These are phyloP conservation scores for Plectropomus leopardus DNA, from an alignment of 2,113 vertebrate species.

Conservation along the genomic window DNA sequence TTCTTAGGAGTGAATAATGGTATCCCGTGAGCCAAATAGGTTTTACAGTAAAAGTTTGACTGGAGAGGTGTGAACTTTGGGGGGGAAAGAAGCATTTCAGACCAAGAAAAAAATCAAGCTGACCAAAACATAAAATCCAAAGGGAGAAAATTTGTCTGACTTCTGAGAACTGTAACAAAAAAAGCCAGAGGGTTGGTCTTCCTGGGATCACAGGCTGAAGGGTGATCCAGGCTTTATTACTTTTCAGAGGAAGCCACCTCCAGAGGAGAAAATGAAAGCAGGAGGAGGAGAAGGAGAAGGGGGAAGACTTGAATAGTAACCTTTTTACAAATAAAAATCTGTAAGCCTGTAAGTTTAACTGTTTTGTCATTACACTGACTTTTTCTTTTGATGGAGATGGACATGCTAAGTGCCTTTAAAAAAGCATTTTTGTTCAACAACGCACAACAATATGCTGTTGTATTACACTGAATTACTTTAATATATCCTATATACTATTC, in stretches of 20 bases:
- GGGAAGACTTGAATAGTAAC: too few relatives aligned
- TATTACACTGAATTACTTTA: not conserved
- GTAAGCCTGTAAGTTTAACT: too few relatives aligned
- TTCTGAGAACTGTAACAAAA: conserved; percentile 46
- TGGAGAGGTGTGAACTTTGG: not conserved
- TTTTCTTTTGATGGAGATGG: not conserved
- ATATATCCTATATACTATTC: not conserved
- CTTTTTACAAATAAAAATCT: not conserved
- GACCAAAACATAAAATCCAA: conserved; percentile 36
- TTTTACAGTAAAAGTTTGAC: not conserved
- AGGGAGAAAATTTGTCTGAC: conserved; percentile 7
- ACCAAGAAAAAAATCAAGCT: conserved; percentile 2
- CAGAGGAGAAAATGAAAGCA: conserved; percentile 57
- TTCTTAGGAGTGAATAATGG: not conserved
- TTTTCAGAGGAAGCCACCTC: conserved; percentile 60
- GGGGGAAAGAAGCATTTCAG: not conserved
- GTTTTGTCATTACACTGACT: not conserved
- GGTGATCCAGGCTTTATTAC: conserved; percentile 64
- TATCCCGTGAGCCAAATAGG: not conserved
- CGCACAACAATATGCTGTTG: not conserved
- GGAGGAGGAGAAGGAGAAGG: conserved; percentile 8
- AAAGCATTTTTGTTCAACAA: not conserved
- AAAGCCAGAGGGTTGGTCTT: conserved; percentile 32
- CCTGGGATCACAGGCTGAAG: conserved; percentile 46
- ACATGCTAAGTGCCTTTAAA: not conserved